These are phyloP conservation scores for Oligia fasciuncula DNA, from an alignment of 2,888 invertebrate species.

Conservation along the genomic window DNA sequence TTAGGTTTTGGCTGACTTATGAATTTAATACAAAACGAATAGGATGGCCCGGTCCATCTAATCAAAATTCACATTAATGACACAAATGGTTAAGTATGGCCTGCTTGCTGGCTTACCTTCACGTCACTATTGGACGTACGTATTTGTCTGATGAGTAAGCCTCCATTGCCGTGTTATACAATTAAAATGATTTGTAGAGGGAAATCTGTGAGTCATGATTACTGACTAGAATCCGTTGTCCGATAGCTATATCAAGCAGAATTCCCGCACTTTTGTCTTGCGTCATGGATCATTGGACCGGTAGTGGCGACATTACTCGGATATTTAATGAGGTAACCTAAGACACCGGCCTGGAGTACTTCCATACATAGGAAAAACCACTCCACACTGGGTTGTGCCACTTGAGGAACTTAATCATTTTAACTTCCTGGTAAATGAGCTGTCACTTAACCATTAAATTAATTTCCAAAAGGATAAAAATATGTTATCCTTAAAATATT, in stretches of 20 bases:
- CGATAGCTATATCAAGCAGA: conserved; percentile 73
- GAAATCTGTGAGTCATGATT: conserved; percentile 83
- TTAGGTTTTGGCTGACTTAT: conserved; percentile 2
- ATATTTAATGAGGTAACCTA: conserved; percentile 60
- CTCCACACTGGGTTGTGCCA: conserved; percentile 36
- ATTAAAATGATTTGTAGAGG: conserved; percentile 75
- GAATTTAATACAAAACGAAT: not conserved
- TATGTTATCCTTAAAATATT: conserved; percentile 9
- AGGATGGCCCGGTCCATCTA: not conserved
- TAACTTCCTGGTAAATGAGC: conserved; percentile 31
- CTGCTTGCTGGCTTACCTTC: conserved; percentile 23
- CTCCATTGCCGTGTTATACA: conserved; percentile 67
- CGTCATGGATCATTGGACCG: conserved; percentile 79
- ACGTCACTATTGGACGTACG: conserved; percentile 37
- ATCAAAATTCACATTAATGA: conserved; percentile 3
- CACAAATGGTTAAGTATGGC: conserved; percentile 9
- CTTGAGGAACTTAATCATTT: conserved; percentile 32
- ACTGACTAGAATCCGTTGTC: conserved; percentile 64
- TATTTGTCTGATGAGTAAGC: conserved; percentile 61
- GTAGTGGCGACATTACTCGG: conserved; percentile 67
- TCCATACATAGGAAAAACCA: conserved; percentile 52
- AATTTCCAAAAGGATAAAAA: conserved; percentile 27
- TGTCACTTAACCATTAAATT: conserved; percentile 13
- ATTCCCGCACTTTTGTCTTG: conserved; percentile 88
- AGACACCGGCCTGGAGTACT: conserved; percentile 22